Percentiles rank a stretch among this genome's conserved stretches.
phyloP scores from a whole-genome alignment of 2,113 vertebrate genomes.

The Centropristis striata region DNA sequence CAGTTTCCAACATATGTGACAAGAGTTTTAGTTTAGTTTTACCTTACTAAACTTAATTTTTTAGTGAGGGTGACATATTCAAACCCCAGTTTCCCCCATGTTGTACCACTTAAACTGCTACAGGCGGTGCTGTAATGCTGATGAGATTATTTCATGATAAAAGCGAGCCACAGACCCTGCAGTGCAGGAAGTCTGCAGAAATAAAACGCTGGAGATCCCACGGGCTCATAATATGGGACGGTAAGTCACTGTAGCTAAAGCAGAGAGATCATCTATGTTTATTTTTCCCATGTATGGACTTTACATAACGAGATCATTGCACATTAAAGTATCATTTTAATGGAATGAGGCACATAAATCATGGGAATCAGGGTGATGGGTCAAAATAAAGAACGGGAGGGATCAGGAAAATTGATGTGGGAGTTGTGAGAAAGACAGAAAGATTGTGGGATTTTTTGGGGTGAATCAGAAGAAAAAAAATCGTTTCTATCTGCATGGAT shows the following conservation, averaged over 20 bases:
- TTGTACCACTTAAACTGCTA: neutral
- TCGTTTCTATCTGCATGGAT: neutral
- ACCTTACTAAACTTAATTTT: neutral
- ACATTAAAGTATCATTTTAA: conserved; percentile 7
- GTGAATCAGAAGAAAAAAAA: neutral
- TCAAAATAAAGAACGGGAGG: neutral
- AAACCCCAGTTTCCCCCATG: neutral
- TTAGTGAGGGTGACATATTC: conserved; percentile 3
- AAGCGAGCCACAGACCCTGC: neutral
- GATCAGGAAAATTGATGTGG: neutral
- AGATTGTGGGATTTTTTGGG: neutral
- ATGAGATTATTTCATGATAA: conserved; percentile 17
- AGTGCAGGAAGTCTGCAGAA: conserved; percentile 14
- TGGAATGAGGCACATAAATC: neutral
- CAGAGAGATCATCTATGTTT: neutral
- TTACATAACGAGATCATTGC: neutral
- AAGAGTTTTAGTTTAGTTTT: neutral
- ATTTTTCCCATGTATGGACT: neutral
- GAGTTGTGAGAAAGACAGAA: neutral
- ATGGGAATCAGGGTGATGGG: neutral
- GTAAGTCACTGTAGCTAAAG: neutral
- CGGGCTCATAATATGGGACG: neutral
- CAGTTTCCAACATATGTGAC: neutral
- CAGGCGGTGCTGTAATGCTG: conserved; percentile 18
- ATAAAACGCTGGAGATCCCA: neutral